phyloP scores from a whole-genome alignment of 1,140 invertebrate species.

The Solenopsis fugax region DNA sequence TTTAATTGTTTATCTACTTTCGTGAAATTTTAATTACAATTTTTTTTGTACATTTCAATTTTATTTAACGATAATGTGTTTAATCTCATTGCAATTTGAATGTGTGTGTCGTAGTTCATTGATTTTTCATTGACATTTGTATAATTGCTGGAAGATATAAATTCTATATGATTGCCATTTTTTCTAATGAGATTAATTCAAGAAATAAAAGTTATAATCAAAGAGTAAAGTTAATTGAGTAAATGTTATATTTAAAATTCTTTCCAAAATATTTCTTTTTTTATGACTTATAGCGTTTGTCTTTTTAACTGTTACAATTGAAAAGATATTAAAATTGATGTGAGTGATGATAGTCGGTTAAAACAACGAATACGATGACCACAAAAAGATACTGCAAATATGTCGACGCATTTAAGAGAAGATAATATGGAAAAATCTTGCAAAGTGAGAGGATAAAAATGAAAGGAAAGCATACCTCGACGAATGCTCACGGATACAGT shows the following conservation, averaged over 20 bases:
- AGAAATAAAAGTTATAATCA: not conserved
- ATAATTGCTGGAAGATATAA: not conserved
- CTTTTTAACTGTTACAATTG: not conserved
- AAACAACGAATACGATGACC: not conserved
- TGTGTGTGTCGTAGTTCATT: not conserved
- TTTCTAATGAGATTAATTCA: not conserved
- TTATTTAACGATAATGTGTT: not conserved
- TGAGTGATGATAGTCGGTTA: not conserved
- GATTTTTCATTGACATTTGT: not conserved
- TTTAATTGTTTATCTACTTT: not conserved
- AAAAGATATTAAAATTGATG: not conserved
- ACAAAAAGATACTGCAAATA: constrained; percentile 15
- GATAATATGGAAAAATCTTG: not conserved
- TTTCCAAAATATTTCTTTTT: not conserved
- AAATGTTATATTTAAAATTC: not conserved
- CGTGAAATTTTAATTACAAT: not conserved
- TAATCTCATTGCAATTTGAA: not conserved
- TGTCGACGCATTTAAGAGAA: not conserved
- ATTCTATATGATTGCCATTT: not conserved
- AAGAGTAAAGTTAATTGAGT: not conserved
- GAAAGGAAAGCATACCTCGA: not conserved
- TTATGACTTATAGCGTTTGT: not conserved
- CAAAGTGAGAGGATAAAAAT: not conserved
- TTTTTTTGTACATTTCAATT: not conserved
- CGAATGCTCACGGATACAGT: constrained; percentile 5